Evolutionary conservation across 1,140 invertebrate species (phyloP).

Genomic region (Drosophila grimshawi): DNA sequence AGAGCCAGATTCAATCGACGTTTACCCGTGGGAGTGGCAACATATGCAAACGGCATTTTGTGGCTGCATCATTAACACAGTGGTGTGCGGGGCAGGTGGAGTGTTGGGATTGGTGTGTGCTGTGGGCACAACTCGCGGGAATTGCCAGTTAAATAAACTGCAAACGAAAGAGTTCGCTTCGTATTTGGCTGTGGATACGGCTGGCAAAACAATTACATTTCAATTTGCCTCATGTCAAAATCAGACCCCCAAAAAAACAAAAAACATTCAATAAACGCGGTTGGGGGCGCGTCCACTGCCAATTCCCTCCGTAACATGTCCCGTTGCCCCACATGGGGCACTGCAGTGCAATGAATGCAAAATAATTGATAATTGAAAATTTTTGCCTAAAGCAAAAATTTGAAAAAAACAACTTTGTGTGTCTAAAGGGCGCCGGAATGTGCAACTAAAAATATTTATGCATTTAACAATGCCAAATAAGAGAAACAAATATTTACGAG

Average conservation of each 20-base stretch:
- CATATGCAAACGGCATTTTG: constrained; percentile 79
- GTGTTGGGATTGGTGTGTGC: background rate
- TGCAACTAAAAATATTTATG: constrained; percentile 71
- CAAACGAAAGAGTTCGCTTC: constrained; percentile 22
- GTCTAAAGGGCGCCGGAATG: constrained; percentile 27
- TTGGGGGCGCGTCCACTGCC: background rate
- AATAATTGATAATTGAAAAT: constrained; percentile 80
- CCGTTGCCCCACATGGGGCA: background rate
- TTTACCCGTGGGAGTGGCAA: constrained; percentile 52
- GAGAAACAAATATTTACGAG: constrained; percentile 50
- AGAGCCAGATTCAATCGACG: constrained; percentile 16
- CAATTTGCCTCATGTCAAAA: constrained; percentile 77
- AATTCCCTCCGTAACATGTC: background rate
- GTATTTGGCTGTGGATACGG: constrained; percentile 1
- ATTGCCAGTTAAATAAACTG: constrained; percentile 50
- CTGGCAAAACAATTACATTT: constrained; percentile 79
- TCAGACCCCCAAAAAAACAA: constrained; percentile 44
- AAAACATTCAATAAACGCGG: constrained; percentile 33
- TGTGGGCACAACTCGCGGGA: constrained; percentile 14
- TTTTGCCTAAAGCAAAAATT: constrained; percentile 43
- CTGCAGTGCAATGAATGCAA: constrained; percentile 26
- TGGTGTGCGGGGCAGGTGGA: background rate
- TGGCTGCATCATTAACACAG: constrained; percentile 77
- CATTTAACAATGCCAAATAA: constrained; percentile 71
- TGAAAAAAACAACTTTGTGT: constrained; percentile 5